phyloP scores from a whole-genome alignment of 1,140 invertebrate species.

The Phymorhynchus buccinoides region DNA sequence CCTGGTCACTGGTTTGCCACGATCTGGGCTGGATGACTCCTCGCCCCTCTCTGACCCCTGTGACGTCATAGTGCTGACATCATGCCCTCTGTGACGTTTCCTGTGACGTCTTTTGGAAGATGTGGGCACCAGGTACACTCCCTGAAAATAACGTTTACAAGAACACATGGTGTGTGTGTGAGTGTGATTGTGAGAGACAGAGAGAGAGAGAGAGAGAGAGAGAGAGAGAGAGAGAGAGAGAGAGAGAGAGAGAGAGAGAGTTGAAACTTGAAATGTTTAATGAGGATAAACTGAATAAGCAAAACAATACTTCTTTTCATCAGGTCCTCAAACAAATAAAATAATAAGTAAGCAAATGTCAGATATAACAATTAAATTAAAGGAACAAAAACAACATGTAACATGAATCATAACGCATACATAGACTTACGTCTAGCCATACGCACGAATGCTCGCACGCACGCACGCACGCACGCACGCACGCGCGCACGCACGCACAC shows the following conservation, averaged over 20 bases:
- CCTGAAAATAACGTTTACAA: neutral
- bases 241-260: slow-evolving; percentile 7
- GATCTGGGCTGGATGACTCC: neutral
- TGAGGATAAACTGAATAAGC: no score
- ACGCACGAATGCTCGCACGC: no score
- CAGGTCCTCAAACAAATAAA: no score
- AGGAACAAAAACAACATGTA: no score
- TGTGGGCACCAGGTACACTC: slow-evolving; percentile 33
- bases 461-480: neutral
- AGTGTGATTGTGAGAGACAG: neutral
- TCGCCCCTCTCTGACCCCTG: neutral
- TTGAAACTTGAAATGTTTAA: no score
- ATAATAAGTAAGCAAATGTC: neutral
- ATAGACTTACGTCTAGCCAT: no score
- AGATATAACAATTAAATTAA: no score
- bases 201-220: slow-evolving; percentile 1
- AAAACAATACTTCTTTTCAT: no score
- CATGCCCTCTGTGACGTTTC: neutral
- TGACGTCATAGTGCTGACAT: neutral
- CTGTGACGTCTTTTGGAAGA: neutral
- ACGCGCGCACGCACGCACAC: neutral
- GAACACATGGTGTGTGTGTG: neutral
- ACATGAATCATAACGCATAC: no score
- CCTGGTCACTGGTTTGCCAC: no score
- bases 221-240: slow-evolving; percentile 7